Conservation (phyloP, 2,113 vertebrate species). For the Neotragus pygmaeus region DNA sequence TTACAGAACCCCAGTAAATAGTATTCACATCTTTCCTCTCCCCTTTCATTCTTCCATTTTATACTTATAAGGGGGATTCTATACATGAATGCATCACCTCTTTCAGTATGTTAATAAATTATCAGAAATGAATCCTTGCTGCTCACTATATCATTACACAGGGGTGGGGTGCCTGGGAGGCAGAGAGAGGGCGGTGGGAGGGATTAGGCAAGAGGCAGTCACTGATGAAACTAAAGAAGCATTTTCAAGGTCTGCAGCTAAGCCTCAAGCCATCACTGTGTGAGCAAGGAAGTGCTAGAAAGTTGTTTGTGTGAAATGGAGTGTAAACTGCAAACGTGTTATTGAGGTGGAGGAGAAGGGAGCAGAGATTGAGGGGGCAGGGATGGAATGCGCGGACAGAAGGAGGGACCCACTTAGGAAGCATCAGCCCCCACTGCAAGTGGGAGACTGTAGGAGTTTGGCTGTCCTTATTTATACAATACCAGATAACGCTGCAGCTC, state of each 20-base stretch:
- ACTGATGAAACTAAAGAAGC: neutral
- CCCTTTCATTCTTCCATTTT: neutral
- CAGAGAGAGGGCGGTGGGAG: neutral
- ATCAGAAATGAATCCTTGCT: neutral
- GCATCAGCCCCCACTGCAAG: constrained; percentile 64
- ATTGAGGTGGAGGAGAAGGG: constrained; percentile 30
- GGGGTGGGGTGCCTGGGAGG: neutral
- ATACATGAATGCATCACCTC: neutral
- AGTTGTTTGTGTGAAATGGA: constrained; percentile 70
- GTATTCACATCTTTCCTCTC: neutral
- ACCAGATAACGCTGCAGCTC: constrained; percentile 68
- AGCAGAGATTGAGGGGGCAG: neutral
- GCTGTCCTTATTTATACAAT: constrained; percentile 75
- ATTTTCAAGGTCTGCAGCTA: constrained; percentile 36
- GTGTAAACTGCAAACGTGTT: constrained; percentile 65
- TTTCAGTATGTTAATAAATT: neutral
- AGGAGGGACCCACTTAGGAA: constrained; percentile 72
- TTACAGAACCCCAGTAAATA: neutral
- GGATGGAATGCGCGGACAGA: constrained; percentile 41
- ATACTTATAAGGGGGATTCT: neutral
- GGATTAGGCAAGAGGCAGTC: neutral
- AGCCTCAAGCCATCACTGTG: neutral
- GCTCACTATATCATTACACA: neutral
- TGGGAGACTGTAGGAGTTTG: constrained; percentile 72
- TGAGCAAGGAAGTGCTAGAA: constrained; percentile 29